A percentile compares a stretch with the other conserved stretches of the same genome.
Evolutionary conservation across 92 coral and sea anemone species (phyloP).

Genomic region (Porites evermanni): DNA sequence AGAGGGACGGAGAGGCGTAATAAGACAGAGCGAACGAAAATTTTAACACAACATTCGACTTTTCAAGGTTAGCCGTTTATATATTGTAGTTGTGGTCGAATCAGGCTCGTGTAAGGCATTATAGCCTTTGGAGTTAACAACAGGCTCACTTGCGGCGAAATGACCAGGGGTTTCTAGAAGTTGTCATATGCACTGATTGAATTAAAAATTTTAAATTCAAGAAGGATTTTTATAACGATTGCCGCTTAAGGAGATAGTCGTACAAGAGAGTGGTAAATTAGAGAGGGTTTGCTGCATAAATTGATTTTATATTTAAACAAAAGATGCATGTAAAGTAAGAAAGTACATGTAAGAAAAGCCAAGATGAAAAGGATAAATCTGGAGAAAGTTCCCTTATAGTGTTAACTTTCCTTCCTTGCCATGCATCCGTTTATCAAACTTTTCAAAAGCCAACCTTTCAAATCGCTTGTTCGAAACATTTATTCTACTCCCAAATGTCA

Average conservation of each 20-base stretch:
- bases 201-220: too few species aligned
- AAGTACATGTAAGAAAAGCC: too few species aligned
- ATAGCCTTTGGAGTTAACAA: neutral
- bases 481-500: too few species aligned
- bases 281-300: too few species aligned
- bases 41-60: neutral
- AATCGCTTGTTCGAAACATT: too few species aligned
- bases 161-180: neutral
- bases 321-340: too few species aligned
- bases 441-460: neutral
- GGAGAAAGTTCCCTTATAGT: neutral
- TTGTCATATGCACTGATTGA: neutral
- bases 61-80: constrained; percentile 24
- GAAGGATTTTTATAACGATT: neutral
- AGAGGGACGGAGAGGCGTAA: neutral
- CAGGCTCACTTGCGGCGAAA: neutral
- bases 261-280: too few species aligned
- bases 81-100: neutral
- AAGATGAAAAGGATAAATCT: neutral
- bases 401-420: neutral
- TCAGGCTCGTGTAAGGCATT: neutral
- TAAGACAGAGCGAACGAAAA: neutral
- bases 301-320: too few species aligned
- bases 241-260: too few species aligned
- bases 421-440: neutral